Evolutionary conservation across 1,140 invertebrate genomes (phyloP).

Genomic region (Tribolium madens): DNA sequence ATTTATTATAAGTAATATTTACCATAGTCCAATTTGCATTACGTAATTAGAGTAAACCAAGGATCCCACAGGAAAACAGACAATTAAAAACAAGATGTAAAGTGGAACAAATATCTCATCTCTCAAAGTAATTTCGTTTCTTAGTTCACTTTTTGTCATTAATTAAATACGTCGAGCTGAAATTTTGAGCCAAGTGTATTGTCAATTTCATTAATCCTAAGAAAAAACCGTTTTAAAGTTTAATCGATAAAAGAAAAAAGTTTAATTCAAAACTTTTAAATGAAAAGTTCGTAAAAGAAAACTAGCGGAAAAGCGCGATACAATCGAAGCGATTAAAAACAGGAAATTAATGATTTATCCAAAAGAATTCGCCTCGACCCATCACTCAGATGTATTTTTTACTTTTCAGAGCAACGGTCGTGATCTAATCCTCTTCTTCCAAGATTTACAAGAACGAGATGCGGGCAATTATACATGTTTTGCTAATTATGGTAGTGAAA

Average conservation of each 20-base stretch:
- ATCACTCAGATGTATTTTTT: no score
- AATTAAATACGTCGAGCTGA: no score
- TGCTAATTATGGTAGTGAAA: conserved; percentile 79
- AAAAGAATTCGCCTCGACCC: no score
- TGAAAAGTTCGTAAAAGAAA: background rate
- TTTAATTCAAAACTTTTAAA: conserved; percentile 6
- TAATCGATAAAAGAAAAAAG: conserved; percentile 1
- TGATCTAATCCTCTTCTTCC: conserved; percentile 79
- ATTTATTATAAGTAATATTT: background rate
- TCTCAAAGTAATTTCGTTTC: background rate
- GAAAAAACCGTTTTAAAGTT: background rate
- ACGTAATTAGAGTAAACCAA: background rate
- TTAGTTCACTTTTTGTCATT: no score
- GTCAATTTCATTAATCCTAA: background rate
- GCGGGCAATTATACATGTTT: conserved; percentile 86
- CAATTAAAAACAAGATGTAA: background rate
- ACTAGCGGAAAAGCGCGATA: background rate
- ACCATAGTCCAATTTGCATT: background rate
- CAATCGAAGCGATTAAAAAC: conserved; percentile 20
- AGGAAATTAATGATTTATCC: conserved; percentile 33
- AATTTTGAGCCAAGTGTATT: background rate
- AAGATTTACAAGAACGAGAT: conserved; percentile 79
- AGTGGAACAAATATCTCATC: background rate
- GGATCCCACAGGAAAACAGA: background rate
- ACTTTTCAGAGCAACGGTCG: conserved; percentile 49